These are phyloP conservation scores for Tarsius wallacei DNA, from an alignment of 2,797 vertebrate genomes.

Conservation along the genomic window DNA sequence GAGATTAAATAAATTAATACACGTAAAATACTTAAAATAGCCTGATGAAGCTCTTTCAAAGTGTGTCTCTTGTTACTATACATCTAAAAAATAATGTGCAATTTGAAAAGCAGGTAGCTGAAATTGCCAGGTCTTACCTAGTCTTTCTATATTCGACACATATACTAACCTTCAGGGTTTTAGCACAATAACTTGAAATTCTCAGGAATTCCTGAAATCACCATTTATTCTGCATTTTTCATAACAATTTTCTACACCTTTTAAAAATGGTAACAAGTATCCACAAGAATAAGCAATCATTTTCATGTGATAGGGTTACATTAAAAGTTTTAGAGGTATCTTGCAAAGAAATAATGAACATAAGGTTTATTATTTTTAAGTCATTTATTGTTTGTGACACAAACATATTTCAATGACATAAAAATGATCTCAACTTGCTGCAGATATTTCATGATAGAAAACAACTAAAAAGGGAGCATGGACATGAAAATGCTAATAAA, in stretches of 20 bases:
- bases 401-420: conserved; percentile 43
- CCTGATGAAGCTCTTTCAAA: background rate
- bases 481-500: background rate
- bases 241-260: background rate
- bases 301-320: background rate
- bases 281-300: background rate
- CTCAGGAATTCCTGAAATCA: background rate
- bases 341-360: conserved; percentile 13
- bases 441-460: background rate
- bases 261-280: background rate
- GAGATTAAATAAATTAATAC: background rate
- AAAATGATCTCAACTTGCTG: background rate
- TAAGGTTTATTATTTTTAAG: background rate
- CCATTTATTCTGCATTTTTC: background rate
- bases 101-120: background rate
- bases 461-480: background rate
- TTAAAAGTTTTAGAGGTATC: background rate
- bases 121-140: background rate
- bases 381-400: background rate
- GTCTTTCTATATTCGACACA: background rate
- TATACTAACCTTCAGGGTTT: background rate
- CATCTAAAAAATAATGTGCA: background rate
- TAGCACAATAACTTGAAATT: conserved; percentile 3
- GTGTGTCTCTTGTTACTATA: background rate
- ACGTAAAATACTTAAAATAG: background rate